Base-by-base conservation (phyloP, 2,797 vertebrate species). In the Adelosebastes latens region DNA sequence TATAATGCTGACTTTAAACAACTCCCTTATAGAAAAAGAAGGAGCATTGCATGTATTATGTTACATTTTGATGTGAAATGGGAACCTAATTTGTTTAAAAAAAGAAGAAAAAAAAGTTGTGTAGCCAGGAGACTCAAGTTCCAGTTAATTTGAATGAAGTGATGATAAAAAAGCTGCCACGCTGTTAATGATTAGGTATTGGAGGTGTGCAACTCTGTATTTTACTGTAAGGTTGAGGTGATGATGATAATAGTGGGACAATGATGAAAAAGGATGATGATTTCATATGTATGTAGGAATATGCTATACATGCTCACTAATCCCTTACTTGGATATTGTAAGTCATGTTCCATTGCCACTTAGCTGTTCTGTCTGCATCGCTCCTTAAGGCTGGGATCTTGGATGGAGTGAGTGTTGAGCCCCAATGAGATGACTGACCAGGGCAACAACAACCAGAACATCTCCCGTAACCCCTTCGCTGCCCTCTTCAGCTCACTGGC, bases 391-490 rank as follows among this genome's bases (percentile, higher is more conserved):
- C 81, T 83, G 87, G 82, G 82, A 84, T 87, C 81, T 89, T 96
- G 90, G 81, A 96, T 95, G 96, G 94, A 94, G 87, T 94, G 80
- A 91, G 82, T 76, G 88, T 92, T 91, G 83, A 90, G 94, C 93
- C 94, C 92, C 88, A 94, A 88, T 96, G 97, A 97, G 94, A 99
- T 99, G 98, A 99, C 97, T 93, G 98, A 99, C 97, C 98, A 98
- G 95, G 98, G 98, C 94, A 99, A 99, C 95, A 99, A 98, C 96
- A 99, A 99, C 96, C 96, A 96, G 92, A 98, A 97, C 94, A 98
- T 99, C 95, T 99, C 98, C 87, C 94, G 97, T 94, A 99, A 99
- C 94, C 98, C 98, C 49, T 99, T 99, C 62, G 98, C 97, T 88
- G 98, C 98, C 76, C 98, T 99, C 84, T 99, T 99, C 95, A 95